Percentiles rank a stretch among this genome's conserved stretches.
These are phyloP conservation scores for Anorthoa munda DNA, from an alignment of 2,888 invertebrate genomes.

Conservation along the genomic window DNA sequence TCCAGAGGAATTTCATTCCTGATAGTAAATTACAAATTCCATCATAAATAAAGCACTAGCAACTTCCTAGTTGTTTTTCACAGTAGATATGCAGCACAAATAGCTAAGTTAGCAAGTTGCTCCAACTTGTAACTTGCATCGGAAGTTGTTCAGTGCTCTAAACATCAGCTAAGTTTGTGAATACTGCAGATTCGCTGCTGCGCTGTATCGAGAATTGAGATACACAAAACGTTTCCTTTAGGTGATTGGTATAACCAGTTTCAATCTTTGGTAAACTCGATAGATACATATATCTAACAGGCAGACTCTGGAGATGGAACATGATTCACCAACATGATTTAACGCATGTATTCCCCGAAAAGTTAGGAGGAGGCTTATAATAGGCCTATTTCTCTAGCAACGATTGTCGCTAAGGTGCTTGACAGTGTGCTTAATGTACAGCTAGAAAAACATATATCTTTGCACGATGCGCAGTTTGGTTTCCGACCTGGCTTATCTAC, in stretches of 20 bases:
- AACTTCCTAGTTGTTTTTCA: neutral
- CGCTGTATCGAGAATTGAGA: constrained; percentile 14
- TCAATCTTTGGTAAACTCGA: too few species aligned
- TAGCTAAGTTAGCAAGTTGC: constrained; percentile 28
- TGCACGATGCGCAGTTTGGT: too few species aligned
- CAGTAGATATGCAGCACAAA: constrained; percentile 10
- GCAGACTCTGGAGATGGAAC: neutral
- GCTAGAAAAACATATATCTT: too few species aligned
- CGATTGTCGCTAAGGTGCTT: too few species aligned
- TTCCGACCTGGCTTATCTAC: too few species aligned
- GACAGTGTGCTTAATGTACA: too few species aligned
- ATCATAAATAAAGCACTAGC: neutral
- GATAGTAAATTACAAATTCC: neutral
- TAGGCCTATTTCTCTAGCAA: too few species aligned
- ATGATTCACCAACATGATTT: too few species aligned
- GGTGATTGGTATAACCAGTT: constrained; percentile 15
- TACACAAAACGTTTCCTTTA: constrained; percentile 19
- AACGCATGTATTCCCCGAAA: too few species aligned
- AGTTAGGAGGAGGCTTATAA: too few species aligned
- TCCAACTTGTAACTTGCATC: constrained; percentile 28
- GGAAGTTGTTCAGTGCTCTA: constrained; percentile 27
- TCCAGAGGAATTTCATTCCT: too few species aligned
- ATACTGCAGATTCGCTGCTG: constrained; percentile 12
- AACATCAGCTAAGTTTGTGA: constrained; percentile 33
- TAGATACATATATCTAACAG: neutral